Evolutionary conservation across 2,113 vertebrate species (phyloP), one percentile per base, ranked within the genome.

Genomic region (Todiramphus chloris): DNA sequence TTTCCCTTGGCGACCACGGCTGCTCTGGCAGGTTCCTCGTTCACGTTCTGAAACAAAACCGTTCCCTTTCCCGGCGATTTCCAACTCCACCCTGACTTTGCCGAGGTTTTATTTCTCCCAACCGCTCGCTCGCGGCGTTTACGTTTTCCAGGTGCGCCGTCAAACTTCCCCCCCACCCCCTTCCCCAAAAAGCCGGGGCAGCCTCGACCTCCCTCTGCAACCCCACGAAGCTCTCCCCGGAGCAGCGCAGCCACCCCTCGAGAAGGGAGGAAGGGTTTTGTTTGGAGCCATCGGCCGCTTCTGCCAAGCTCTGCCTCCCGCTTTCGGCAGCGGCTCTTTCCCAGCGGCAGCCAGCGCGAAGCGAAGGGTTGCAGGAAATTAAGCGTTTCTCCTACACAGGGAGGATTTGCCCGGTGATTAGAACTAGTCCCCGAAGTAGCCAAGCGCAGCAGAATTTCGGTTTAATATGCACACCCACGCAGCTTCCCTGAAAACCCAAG

Each of bases 391-490:
- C 93, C 96, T 94, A 43, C 96, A 94, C 86, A 25, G 83, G 50
- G 96, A 68, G 27, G 44, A 87, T 94, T 94, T 95, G 94, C 93
- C 94, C 89, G 64, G 95, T 94, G 95, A 95, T 97, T 92, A 94
- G 56, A 95, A 89, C 25, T 11, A 75, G 93, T 92, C 96, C 95
- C 92, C 56, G 89, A 97, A 94, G 95, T 93, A 94, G 95, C 83
- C 94, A 81, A 94, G 94, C 89, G 11, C 83, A 92, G 95, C 94
- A 97, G 94, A 93, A 92, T 74, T 73, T 59, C 76, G 43, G 92
- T 83, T 95, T 87, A 94, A 95, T 94, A 86, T 93, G 93, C 96
- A 94, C 95, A 92, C 95, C 95, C 95, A 95, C 88, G 90, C 95
- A 94, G 94, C 80, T 92, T n/a, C 9, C 14, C 90, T 88, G 51